Evolutionary conservation across 2,888 invertebrate species (phyloP).

Genomic region (Epirrita christyi): DNA sequence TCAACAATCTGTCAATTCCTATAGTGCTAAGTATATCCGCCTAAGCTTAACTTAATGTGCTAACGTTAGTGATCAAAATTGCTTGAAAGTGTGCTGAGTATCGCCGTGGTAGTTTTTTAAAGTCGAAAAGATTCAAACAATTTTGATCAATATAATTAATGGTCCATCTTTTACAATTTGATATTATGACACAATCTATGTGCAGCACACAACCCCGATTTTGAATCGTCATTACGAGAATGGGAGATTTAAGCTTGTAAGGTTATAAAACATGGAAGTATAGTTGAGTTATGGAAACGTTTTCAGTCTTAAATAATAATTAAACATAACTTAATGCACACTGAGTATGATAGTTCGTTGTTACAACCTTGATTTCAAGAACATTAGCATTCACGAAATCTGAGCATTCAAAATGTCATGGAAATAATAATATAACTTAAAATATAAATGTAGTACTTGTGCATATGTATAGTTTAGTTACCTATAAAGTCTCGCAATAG

Average conservation of each 20-base stretch:
- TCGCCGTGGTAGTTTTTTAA: conserved; percentile 25
- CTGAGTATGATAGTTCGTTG: conserved; percentile 18
- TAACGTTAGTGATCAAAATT: conserved; percentile 58
- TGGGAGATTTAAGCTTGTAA: conserved; percentile 24
- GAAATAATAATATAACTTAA: conserved; percentile 26
- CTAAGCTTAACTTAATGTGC: conserved; percentile 71
- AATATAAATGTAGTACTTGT: conserved; percentile 4
- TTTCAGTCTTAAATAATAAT: conserved; percentile 53
- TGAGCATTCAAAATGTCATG: conserved; percentile 25
- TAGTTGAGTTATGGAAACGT: conserved; percentile 45
- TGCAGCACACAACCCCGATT: conserved; percentile 72
- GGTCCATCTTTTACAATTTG: conserved; percentile 82
- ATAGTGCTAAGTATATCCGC: conserved; percentile 73
- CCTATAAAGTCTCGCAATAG: conserved; percentile 46
- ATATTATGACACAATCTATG: conserved; percentile 72
- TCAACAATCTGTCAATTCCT: conserved; percentile 79
- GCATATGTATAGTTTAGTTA: conserved; percentile 32
- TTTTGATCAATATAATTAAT: conserved; percentile 60
- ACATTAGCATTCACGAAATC: conserved; percentile 5
- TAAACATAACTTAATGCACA: conserved; percentile 19
- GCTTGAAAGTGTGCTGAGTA: conserved; percentile 47
- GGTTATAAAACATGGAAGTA: conserved; percentile 36
- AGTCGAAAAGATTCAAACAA: conserved; percentile 48
- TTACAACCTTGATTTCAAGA: neutral
- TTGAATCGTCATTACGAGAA: conserved; percentile 37